Evolutionary conservation across 2,113 vertebrate genomes (phyloP).

Genomic region (Prunella fulvescens): DNA sequence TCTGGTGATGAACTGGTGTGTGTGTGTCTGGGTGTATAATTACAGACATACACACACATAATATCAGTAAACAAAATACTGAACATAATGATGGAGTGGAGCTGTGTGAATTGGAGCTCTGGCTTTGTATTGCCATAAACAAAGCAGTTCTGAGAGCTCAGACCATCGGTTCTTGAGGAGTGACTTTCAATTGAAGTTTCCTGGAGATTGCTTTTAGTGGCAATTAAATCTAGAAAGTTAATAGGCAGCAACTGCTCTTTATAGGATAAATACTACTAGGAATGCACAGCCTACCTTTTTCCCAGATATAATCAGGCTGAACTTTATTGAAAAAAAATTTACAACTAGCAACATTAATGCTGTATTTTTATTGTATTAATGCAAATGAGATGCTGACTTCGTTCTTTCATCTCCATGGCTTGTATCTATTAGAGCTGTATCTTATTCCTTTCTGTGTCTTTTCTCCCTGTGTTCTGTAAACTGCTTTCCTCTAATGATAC

Average conservation of each 20-base stretch:
- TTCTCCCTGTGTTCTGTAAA: not conserved
- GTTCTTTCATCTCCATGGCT: slow-evolving; percentile 64
- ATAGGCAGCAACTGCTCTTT: slow-evolving; percentile 39
- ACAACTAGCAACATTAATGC: slow-evolving; percentile 47
- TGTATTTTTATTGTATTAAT: slow-evolving; percentile 70
- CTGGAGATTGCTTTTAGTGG: slow-evolving; percentile 22
- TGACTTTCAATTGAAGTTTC: slow-evolving; percentile 47
- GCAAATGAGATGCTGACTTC: slow-evolving; percentile 65
- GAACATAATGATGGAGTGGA: not conserved
- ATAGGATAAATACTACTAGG: not conserved
- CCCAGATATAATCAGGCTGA: slow-evolving; percentile 35
- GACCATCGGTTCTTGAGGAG: slow-evolving; percentile 19
- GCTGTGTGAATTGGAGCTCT: not conserved
- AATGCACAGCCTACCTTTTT: slow-evolving; percentile 29
- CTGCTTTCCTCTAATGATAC: slow-evolving; percentile 56
- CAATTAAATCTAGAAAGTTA: slow-evolving; percentile 54
- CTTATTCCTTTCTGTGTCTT: slow-evolving; percentile 51
- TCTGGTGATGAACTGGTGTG: not conserved
- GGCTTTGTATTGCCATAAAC: slow-evolving; percentile 12
- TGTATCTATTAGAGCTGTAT: slow-evolving; percentile 62
- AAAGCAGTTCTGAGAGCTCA: slow-evolving; percentile 16
- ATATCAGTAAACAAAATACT: slow-evolving; percentile 13
- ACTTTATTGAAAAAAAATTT: slow-evolving; percentile 52
- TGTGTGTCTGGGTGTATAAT: slow-evolving; percentile 6
- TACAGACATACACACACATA: not conserved